Conservation (phyloP, 1,140 invertebrate species). For the Drosophila pseudoobscura region DNA sequence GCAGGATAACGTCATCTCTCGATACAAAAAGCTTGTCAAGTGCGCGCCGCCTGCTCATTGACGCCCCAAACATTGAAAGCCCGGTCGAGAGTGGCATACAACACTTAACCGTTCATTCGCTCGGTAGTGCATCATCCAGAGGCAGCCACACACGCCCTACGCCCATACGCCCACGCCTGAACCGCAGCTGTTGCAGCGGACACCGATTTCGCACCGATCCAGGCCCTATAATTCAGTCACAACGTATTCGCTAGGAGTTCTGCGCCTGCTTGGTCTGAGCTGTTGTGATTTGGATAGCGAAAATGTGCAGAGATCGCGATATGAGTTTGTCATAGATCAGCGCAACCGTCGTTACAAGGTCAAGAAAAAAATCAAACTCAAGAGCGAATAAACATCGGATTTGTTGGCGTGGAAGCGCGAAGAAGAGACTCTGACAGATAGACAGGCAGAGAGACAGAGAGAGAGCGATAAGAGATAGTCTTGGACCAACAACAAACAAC, state of each 20-base stretch:
- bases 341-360: constrained; percentile 82
- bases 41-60: constrained; percentile 46
- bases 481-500: constrained; percentile 22
- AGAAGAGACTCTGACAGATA: constrained; percentile 9
- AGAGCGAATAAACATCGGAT: constrained; percentile 48
- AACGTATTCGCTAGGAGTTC: constrained; percentile 83
- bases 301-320: constrained; percentile 84
- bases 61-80: constrained; percentile 42
- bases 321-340: constrained; percentile 83
- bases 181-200: constrained; percentile 47
- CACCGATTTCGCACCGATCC: constrained; percentile 60
- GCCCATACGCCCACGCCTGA: constrained; percentile 12
- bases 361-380: constrained; percentile 82
- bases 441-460: background rate
- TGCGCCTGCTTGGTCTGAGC: constrained; percentile 75
- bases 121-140: background rate
- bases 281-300: constrained; percentile 80
- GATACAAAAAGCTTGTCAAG: constrained; percentile 59
- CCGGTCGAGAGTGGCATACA: background rate
- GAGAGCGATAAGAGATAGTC: constrained; percentile 25
- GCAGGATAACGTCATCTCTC: constrained; percentile 48
- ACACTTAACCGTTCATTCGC: background rate
- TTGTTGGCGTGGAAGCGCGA: constrained; percentile 23
- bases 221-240: constrained; percentile 77
- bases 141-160: no score